phyloP scores from a whole-genome alignment of 2,113 vertebrate species.

The Fulica atra region DNA sequence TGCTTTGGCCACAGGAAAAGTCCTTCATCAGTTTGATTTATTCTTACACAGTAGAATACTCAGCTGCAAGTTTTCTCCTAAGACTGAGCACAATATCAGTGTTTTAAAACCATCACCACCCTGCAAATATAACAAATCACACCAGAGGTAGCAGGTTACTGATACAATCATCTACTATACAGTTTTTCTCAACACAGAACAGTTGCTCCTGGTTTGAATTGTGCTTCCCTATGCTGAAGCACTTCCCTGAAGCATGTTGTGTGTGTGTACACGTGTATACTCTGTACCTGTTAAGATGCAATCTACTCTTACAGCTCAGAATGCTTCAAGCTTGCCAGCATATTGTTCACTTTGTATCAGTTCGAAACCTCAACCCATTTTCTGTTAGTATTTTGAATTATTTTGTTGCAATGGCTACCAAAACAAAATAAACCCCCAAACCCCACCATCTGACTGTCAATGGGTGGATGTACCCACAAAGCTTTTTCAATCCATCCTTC shows the following conservation, averaged over 20 bases:
- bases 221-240: neutral
- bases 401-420: neutral
- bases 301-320: neutral
- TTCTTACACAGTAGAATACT: neutral
- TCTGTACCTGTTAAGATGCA: neutral
- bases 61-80: neutral
- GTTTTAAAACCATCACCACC: neutral
- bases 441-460: neutral
- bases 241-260: rapidly evolving
- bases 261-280: too few species aligned
- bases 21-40: neutral
- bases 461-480: neutral
- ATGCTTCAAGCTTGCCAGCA: neutral
- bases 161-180: neutral
- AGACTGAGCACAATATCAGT: neutral
- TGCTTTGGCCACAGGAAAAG: neutral
- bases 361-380: neutral
- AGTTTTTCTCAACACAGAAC: neutral
- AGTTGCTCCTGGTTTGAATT: neutral
- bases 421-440: neutral
- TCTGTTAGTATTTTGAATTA: neutral
- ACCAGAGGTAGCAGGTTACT: neutral
- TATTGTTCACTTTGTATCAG: neutral
- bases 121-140: neutral
- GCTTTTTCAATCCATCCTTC: neutral